A percentile compares a stretch with the other conserved stretches of the same genome.
phyloP scores from a whole-genome alignment of 2,113 vertebrate species.

The Brachyhypopomus gauderio region DNA sequence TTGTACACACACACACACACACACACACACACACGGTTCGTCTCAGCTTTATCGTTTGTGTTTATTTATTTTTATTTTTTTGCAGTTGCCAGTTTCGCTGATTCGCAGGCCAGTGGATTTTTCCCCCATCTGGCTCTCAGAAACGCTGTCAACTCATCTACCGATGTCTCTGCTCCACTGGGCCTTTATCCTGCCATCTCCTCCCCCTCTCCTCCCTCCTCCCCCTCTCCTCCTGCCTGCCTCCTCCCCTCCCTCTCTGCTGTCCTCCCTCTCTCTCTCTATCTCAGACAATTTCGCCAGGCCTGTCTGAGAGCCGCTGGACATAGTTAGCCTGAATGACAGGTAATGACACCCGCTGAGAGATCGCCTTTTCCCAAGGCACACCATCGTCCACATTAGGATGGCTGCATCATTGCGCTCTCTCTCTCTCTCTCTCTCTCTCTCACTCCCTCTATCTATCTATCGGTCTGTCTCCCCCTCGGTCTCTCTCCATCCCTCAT shows the following conservation, averaged over 20 bases:
- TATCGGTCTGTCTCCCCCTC: neutral
- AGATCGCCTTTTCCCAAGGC: constrained; percentile 50
- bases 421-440: constrained; percentile 26
- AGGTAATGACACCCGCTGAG: constrained; percentile 59
- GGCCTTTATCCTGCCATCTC: constrained; percentile 36
- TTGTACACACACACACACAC: constrained; percentile 1
- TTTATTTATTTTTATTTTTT: neutral
- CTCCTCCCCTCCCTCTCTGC: neutral
- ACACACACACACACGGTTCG: neutral
- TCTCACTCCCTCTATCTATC: constrained; percentile 14
- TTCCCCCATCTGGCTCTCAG: constrained; percentile 18
- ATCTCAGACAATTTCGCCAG: constrained; percentile 48
- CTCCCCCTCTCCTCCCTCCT: constrained; percentile 24
- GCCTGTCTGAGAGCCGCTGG: constrained; percentile 46
- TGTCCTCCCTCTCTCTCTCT: neutral
- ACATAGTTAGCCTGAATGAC: constrained; percentile 57
- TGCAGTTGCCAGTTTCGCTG: constrained; percentile 1
- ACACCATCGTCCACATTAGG: constrained; percentile 33
- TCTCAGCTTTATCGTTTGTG: neutral
- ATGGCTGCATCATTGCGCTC: constrained; percentile 49
- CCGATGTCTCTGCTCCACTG: constrained; percentile 26
- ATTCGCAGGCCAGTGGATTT: constrained; percentile 16
- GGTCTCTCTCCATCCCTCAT: neutral
- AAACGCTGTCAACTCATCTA: constrained; percentile 34
- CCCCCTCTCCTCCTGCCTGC: neutral